phyloP scores from a whole-genome alignment of 35 echinoderm and acorn worm genomes.

The Apostichopus californicus region DNA sequence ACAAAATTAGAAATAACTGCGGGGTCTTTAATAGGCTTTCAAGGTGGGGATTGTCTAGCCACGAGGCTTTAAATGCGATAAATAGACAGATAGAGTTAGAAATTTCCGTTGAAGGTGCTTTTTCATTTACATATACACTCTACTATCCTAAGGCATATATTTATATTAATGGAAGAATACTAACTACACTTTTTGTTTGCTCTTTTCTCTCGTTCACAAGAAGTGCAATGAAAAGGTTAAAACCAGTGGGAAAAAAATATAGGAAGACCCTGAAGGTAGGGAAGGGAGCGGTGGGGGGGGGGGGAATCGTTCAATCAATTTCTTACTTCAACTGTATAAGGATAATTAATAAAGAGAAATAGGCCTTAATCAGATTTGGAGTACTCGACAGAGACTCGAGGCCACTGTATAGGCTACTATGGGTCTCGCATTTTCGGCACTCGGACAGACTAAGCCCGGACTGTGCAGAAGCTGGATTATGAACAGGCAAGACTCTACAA shows the following conservation, averaged over 20 bases:
- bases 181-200: no score
- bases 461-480: no score
- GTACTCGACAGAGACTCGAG: no score
- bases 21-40: constrained; percentile 64
- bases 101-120: neutral
- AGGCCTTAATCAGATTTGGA: no score
- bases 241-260: neutral
- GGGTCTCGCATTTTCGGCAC: no score
- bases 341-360: neutral
- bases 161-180: constrained; percentile 38
- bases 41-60: constrained; percentile 31
- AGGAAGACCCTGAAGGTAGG: no score
- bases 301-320: no score
- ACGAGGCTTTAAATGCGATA: constrained; percentile 8
- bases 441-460: no score
- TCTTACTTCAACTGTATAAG: no score
- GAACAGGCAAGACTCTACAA: no score
- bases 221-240: constrained; percentile 38
- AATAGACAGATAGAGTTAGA: constrained; percentile 11
- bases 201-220: neutral
- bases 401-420: no score
- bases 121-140: constrained; percentile 7
- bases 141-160: constrained; percentile 42
- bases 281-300: no score
- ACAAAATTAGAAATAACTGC: constrained; percentile 65